Evolutionary conservation across 1,140 invertebrate genomes (phyloP), one percentile per base, ranked within the genome.

Genomic region (Drosophila punjabiensis): DNA sequence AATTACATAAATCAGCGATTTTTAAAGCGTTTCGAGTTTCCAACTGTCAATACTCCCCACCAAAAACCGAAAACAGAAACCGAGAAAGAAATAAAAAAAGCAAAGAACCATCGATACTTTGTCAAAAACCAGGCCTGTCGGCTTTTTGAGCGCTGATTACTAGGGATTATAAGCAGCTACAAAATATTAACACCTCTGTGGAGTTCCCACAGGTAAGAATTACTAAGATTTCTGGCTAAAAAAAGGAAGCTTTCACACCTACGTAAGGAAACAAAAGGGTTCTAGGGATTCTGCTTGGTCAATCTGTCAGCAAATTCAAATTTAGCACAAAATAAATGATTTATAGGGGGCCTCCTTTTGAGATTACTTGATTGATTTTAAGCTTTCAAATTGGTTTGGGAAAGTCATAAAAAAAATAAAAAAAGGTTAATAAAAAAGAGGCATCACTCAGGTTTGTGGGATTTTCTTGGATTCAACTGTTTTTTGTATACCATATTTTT

Each of bases 21-120:
- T 88, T 90, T 82, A 90, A 90, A 90, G 79, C 86, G 86, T 91
- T 90, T 90, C 82, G 86, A 86, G 71, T 90, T 89, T 89, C 82
- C 78, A 90, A 89, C 82, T 90, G 85, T 89, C 85, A 84, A 84
- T 89, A 79, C 58, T 50, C 52, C 47, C 18, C 9, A 10, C 5
- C 43, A 58, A 50, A 35, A 50, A 35, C 5, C 7, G 33, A 39
- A 24, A 16, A 41, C 39, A 11, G 18, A 37, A 35, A 52, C 43
- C 30, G 13, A 28, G 8, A 33, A 4, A 18, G 16, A 14, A 16
- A 48, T 30, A 41, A 13, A 16, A 28, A 18, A 28, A 18, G 6
- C 4, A 9, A 32, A 33, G 8, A 39, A 48, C 35, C 20, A 24
- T 8, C n/a, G 58, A 79, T 68, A 45, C 56, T 61, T 58, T 67